Evolutionary conservation across 2,888 invertebrate species (phyloP).

Genomic region (Synergus umbraculus): DNA sequence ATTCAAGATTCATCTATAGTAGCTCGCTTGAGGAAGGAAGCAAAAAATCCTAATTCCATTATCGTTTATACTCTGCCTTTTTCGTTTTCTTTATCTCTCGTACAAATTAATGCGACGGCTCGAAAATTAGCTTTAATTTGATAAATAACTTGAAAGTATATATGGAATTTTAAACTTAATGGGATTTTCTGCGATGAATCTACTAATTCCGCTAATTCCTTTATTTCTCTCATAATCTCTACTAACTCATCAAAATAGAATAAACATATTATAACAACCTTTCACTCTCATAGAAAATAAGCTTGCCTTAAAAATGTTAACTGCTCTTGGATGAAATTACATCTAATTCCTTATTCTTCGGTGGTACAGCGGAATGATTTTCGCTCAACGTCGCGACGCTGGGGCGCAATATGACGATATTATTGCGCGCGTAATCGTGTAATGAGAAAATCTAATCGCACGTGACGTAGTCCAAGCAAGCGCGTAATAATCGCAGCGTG

Average conservation of each 20-base stretch:
- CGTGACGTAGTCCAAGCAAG: conserved; percentile 48
- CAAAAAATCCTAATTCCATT: conserved; percentile 29
- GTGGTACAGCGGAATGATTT: conserved; percentile 45
- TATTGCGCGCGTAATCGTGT: conserved; percentile 51
- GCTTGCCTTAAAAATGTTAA: background rate
- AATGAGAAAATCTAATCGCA: conserved; percentile 57
- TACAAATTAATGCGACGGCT: background rate
- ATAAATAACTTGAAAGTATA: conserved; percentile 4
- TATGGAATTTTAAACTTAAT: background rate
- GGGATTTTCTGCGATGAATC: background rate
- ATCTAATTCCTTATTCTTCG: conserved; percentile 20
- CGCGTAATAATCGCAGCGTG: conserved; percentile 40
- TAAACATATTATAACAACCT: conserved; percentile 2
- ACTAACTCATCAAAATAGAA: background rate
- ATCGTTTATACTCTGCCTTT: background rate
- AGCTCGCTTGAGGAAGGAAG: background rate
- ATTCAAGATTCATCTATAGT: background rate
- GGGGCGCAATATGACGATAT: conserved; percentile 46
- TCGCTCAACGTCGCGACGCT: conserved; percentile 44
- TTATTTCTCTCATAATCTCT: background rate
- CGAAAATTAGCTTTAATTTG: background rate
- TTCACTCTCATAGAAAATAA: conserved; percentile 8
- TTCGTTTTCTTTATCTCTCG: background rate
- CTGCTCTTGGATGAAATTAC: conserved; percentile 10
- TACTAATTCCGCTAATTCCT: background rate